phyloP scores from a whole-genome alignment of 2,113 vertebrate species.

The Rhinopithecus roxellana region DNA sequence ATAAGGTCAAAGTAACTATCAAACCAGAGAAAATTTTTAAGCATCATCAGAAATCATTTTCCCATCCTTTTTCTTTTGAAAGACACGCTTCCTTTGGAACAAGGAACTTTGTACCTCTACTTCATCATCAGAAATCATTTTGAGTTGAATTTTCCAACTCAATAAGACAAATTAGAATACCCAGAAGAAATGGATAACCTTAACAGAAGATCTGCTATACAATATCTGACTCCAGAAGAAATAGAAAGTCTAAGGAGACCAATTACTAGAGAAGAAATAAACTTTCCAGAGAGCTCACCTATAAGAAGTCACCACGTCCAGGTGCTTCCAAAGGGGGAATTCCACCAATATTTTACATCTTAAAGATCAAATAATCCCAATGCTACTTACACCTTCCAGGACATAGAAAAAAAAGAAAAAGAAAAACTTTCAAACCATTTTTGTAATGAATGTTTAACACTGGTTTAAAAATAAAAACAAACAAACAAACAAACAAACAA shows the following conservation, averaged over 20 bases:
- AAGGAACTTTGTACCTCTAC: too few relatives aligned
- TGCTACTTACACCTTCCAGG: background rate
- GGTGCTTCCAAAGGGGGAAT: background rate
- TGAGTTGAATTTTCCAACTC: background rate
- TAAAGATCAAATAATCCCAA: background rate
- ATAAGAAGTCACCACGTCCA: background rate
- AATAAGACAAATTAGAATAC: background rate
- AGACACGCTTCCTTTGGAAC: too few relatives aligned
- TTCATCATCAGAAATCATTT: background rate
- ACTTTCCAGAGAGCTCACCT: background rate
- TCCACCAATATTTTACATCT: background rate
- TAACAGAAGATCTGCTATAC: background rate
- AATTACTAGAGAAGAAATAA: background rate
- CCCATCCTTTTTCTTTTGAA: too few relatives aligned
- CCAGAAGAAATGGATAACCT: background rate
- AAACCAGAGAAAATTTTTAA: background rate
- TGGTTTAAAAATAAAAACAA: too few relatives aligned
- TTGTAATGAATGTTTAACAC: background rate
- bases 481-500: too few relatives aligned
- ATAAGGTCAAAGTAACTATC: background rate
- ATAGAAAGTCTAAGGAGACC: background rate
- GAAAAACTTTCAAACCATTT: background rate
- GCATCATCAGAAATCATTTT: constrained; percentile 1
- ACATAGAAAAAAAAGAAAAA: background rate
- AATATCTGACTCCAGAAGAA: background rate